Evolutionary conservation across 2,113 vertebrate species (phyloP).

Genomic region (Hippocampus guttulatus): DNA sequence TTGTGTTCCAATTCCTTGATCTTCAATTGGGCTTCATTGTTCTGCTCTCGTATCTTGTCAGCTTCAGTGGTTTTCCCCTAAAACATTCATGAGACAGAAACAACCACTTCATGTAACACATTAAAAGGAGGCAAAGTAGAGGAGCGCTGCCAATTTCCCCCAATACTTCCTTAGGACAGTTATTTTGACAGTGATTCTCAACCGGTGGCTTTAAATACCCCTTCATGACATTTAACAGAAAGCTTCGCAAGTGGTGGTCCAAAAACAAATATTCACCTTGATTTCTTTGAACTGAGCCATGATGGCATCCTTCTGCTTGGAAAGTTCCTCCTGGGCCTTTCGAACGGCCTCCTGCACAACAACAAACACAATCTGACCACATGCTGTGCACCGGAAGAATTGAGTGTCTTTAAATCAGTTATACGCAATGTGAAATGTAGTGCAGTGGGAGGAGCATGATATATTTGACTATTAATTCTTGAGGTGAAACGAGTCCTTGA

Average conservation of each 20-base stretch:
- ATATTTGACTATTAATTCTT: too few species aligned
- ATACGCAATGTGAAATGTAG: neutral
- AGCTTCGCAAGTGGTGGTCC: too few species aligned
- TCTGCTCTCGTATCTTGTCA: constrained; percentile 73
- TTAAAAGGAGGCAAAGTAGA: neutral
- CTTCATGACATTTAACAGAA: neutral
- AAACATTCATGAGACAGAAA: neutral
- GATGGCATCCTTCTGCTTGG: constrained; percentile 82
- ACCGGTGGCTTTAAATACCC: too few species aligned
- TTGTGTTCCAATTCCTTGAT: constrained; percentile 83
- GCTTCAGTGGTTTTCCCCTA: constrained; percentile 75
- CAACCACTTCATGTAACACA: neutral
- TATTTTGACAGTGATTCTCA: neutral
- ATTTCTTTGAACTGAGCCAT: constrained; percentile 78
- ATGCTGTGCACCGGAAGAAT: neutral
- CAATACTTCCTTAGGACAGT: neutral
- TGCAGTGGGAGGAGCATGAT: neutral
- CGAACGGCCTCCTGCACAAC: constrained; percentile 77
- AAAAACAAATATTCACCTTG: constrained; percentile 55
- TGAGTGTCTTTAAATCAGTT: neutral
- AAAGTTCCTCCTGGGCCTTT: constrained; percentile 80
- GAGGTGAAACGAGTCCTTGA: too few species aligned
- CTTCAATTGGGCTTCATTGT: constrained; percentile 83
- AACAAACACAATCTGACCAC: neutral
- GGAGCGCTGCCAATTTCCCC: neutral